Evolutionary conservation across 2,113 vertebrate genomes (phyloP), one percentile per base, ranked within the genome.

Genomic region (Cololabis saira): DNA sequence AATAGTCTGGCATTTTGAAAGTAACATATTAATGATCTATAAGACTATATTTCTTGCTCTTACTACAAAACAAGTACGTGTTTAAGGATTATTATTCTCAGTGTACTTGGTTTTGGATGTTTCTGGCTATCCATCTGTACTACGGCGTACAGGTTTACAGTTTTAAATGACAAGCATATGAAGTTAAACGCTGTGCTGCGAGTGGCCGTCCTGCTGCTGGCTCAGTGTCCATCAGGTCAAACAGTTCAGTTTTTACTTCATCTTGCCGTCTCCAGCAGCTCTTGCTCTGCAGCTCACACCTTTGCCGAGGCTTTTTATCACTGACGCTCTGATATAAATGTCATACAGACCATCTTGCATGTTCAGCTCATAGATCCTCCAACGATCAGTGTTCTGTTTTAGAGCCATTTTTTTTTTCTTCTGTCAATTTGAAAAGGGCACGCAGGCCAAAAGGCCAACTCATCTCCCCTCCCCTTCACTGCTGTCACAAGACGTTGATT

Each of bases 351-450:
- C 41, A 17, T 27, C 40, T 45, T 44, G 52, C 41, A 47, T 58
- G 65, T 66, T 68, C 9, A 19, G 56, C 70, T 64, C 59, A 11
- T 12, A 55, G 54, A 67, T 76, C 55, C 67, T 80, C 73, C 48
- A 67, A 61, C 83, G 58, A 83, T 77, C 61, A 76, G 54, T 61
- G 54, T 72, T 82, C 63, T 56, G 49, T 30, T 22, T 21, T 27
- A 47, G 67, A 41, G 53, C 48, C 61, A 67, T 85, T 47, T 27
- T 71, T 68, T 76, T 61, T 76, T 15, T 27, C 18, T 15, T 27
- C 18, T 82, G 54, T 66, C 68, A 17, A 17, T 77, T 19, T 79
- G 64, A 82, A 82, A 84, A 84, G 83, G 65, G 51, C 81, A 84
- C 0, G 2, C 22, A n/a, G 70, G 77, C 65, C 62, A 74, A 68